phyloP scores from a whole-genome alignment of 1,140 invertebrate species.

The Meteorus sp. region DNA sequence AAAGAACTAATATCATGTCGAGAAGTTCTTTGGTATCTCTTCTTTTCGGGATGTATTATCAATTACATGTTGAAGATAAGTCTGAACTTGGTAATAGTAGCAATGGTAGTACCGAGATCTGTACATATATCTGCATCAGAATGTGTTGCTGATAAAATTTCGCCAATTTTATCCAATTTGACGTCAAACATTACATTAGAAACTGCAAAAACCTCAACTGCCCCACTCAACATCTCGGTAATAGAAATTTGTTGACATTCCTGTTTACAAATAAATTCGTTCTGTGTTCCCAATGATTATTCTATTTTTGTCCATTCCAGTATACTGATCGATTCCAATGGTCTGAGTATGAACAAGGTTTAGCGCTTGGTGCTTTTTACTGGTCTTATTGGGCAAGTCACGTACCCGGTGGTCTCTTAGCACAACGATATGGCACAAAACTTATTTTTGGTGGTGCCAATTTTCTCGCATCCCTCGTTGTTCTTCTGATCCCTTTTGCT shows the following conservation, averaged over 20 bases:
- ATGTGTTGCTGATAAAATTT: not conserved
- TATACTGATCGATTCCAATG: conserved; percentile 63
- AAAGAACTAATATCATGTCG: conserved; percentile 21
- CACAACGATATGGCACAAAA: conserved; percentile 72
- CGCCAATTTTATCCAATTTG: not conserved
- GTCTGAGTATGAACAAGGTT: conserved; percentile 70
- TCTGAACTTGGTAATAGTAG: conserved; percentile 23
- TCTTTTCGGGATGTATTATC: conserved; percentile 24
- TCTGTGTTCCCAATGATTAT: not conserved
- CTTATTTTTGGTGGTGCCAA: conserved; percentile 72
- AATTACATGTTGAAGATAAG: conserved; percentile 29
- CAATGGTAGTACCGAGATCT: conserved; percentile 22
- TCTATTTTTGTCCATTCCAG: conserved; percentile 20
- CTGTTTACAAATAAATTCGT: conserved; percentile 1
- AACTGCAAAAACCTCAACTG: not conserved
- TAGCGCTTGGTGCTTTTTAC: conserved; percentile 72
- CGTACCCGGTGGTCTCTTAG: conserved; percentile 75
- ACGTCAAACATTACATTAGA: not conserved
- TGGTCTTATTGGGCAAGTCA: conserved; percentile 75
- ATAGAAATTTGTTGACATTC: not conserved
- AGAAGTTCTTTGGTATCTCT: conserved; percentile 11
- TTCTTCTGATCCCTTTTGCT: conserved; percentile 69
- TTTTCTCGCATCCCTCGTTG: conserved; percentile 67
- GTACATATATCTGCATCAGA: not conserved
- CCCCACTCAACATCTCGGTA: not conserved